Percentiles rank a stretch among this genome's conserved stretches.
Evolutionary conservation across 2,113 vertebrate species (phyloP).

Genomic region (Anser brachyrhynchus): DNA sequence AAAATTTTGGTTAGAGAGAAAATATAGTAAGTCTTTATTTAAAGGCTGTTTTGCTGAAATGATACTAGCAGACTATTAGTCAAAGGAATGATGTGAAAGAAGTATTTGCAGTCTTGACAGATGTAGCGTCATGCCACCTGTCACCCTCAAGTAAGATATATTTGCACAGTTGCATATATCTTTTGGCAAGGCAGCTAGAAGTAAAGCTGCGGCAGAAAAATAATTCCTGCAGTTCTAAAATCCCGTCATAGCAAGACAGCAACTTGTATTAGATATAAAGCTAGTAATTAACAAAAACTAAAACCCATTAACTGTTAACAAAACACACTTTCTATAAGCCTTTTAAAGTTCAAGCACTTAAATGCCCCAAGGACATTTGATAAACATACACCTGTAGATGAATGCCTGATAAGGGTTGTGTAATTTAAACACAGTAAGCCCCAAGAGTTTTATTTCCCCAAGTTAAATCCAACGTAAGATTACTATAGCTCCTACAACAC

Average conservation of each 20-base stretch:
- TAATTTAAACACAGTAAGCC: conserved; percentile 2
- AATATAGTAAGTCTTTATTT: not conserved
- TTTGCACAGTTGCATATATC: not conserved
- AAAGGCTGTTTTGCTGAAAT: not conserved
- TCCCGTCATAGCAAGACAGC: not conserved
- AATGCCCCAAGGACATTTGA: conserved; percentile 39
- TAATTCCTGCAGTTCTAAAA: not conserved
- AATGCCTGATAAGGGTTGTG: not conserved
- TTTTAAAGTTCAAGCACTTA: conserved; percentile 41
- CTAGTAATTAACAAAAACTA: conserved; percentile 42
- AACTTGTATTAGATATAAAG: not conserved
- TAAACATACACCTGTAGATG: conserved; percentile 7
- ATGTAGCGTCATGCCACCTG: not conserved
- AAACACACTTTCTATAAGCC: conserved; percentile 10
- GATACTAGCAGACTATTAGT: not conserved
- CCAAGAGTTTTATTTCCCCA: not conserved
- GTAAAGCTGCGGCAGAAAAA: not conserved
- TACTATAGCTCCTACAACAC: conserved; percentile 7
- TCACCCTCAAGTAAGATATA: not conserved
- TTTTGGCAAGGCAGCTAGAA: not conserved
- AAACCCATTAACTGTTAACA: not conserved
- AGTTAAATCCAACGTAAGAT: conserved; percentile 19
- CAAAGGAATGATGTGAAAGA: not conserved
- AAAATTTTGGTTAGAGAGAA: not conserved
- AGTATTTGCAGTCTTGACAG: not conserved